A percentile compares a stretch with the other conserved stretches of the same genome.
Evolutionary conservation across 2,797 vertebrate species (phyloP).

Genomic region (Thalassophryne amazonica): DNA sequence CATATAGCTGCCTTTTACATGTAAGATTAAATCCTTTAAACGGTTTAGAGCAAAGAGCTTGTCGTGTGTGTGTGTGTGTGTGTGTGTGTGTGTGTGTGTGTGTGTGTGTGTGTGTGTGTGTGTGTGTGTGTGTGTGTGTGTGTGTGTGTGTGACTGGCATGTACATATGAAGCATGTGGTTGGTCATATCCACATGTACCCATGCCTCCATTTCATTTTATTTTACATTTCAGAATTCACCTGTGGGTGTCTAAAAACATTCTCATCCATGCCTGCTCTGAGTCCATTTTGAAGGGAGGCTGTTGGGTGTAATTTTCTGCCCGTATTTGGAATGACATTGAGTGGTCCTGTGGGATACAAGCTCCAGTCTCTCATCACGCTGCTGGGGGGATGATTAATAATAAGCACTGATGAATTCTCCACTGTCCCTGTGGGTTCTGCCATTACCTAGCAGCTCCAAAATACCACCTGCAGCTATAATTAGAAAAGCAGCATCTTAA

Average conservation of each 20-base stretch:
- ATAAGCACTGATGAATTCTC: conserved; percentile 80
- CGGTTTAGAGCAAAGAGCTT: conserved; percentile 58
- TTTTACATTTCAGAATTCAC: conserved; percentile 7
- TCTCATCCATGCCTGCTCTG: conserved; percentile 24
- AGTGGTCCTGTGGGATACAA: conserved; percentile 74
- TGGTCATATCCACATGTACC: not conserved
- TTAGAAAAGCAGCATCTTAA: conserved; percentile 74
- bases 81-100: conserved; percentile 4
- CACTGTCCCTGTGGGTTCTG: conserved; percentile 68
- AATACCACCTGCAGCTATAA: conserved; percentile 79
- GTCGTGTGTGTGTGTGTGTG: conserved; percentile 10
- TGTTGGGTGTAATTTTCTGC: conserved; percentile 72
- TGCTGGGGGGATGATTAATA: conserved; percentile 77
- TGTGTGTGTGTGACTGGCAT: conserved; percentile 9
- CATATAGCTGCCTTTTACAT: no score
- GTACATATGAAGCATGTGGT: conserved; percentile 10
- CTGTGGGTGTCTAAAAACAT: conserved; percentile 20
- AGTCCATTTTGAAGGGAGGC: conserved; percentile 64
- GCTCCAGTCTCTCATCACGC: conserved; percentile 69
- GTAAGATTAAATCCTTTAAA: conserved; percentile 71
- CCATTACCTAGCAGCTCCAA: conserved; percentile 70
- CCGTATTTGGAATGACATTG: conserved; percentile 78
- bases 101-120: conserved; percentile 24
- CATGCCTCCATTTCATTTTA: not conserved
- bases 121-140: not conserved